Evolutionary conservation across 2,888 invertebrate genomes (phyloP).

Genomic region (Ferdinandea cuprea): DNA sequence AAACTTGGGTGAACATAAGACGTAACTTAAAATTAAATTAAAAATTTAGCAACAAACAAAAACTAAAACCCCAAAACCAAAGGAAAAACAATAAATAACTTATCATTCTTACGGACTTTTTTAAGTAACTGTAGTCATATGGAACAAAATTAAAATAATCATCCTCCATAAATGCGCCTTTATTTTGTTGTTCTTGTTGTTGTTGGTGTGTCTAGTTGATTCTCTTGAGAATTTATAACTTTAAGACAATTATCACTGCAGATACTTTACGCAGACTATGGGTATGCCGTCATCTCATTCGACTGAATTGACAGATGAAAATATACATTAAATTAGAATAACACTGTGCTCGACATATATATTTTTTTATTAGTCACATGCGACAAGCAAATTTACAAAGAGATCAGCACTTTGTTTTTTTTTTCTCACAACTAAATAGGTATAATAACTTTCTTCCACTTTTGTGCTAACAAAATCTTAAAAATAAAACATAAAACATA

Average conservation of each 20-base stretch:
- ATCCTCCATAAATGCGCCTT: conserved; percentile 79
- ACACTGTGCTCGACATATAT: conserved; percentile 19
- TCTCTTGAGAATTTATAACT: conserved; percentile 29
- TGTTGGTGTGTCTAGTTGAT: background rate
- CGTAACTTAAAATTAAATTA: conserved; percentile 48
- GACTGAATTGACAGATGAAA: background rate
- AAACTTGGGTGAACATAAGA: too few relatives aligned
- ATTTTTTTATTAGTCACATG: conserved; percentile 63
- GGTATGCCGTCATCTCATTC: background rate
- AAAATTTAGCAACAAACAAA: conserved; percentile 56
- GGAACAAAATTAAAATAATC: conserved; percentile 81
- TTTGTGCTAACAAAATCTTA: conserved; percentile 5
- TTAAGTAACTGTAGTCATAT: conserved; percentile 81
- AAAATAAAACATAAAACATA: conserved; percentile 1
- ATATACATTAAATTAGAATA: conserved; percentile 27
- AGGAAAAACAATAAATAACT: background rate
- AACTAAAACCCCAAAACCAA: conserved; percentile 54
- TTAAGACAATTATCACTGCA: conserved; percentile 58
- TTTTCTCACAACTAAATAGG: conserved; percentile 13
- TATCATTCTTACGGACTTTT: conserved; percentile 80
- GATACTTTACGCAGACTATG: conserved; percentile 23
- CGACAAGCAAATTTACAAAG: conserved; percentile 15
- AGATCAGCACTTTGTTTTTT: conserved; percentile 34
- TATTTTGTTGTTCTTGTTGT: background rate
- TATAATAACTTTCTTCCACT: conserved; percentile 52